These are phyloP conservation scores for Myzus persicae DNA, from an alignment of 1,140 invertebrate genomes.

Conservation along the genomic window DNA sequence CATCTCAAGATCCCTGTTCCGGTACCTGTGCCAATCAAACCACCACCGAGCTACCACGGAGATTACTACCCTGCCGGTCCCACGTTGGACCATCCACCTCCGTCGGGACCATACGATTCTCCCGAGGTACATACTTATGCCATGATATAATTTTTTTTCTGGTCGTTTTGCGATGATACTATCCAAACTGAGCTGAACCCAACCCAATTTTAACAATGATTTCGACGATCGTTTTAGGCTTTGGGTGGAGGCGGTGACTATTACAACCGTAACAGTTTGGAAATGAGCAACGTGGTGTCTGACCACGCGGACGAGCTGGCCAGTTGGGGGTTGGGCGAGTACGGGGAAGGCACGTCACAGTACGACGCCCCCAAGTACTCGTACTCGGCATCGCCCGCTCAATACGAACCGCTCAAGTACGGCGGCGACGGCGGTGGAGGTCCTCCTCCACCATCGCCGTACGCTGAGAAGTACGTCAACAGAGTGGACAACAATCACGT, in stretches of 20 bases:
- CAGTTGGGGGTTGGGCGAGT: constrained; percentile 61
- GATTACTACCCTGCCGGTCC: constrained; percentile 57
- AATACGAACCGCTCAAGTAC: constrained; percentile 11
- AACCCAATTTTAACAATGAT: not conserved
- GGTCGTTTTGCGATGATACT: not conserved
- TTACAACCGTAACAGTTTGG: constrained; percentile 55
- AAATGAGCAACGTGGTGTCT: constrained; percentile 49
- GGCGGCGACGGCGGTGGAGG: not conserved
- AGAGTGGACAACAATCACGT: not conserved
- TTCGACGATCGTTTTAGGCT: not conserved
- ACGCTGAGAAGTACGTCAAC: constrained; percentile 40
- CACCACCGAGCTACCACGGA: constrained; percentile 55
- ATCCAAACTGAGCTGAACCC: not conserved
- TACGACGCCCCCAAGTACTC: constrained; percentile 19
- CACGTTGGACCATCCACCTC: constrained; percentile 12
- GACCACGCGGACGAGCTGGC: constrained; percentile 61
- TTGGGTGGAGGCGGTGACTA: constrained; percentile 25
- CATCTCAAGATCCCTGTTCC: constrained; percentile 68
- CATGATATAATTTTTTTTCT: not conserved
- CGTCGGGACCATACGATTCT: constrained; percentile 49
- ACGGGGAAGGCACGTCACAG: not conserved
- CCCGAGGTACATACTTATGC: not conserved
- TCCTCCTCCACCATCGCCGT: constrained; percentile 6
- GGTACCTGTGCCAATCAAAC: constrained; percentile 63
- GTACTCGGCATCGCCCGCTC: constrained; percentile 7